Base-by-base conservation (phyloP, 2,888 invertebrate species). In the Mycogona germanica region DNA sequence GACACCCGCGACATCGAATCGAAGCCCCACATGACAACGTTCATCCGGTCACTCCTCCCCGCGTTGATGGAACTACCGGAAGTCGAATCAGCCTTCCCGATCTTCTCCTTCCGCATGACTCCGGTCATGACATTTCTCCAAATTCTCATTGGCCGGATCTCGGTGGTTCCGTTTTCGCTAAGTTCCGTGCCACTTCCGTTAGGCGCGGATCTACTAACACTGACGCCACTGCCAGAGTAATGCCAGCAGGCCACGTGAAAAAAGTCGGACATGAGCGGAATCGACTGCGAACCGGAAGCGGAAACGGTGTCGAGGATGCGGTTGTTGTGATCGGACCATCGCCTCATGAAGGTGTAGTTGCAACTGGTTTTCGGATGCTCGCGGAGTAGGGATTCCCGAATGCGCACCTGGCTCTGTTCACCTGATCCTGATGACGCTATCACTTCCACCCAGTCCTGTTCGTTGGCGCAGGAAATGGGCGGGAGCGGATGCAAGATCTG, bases 1-100 rank as follows among this genome's bases (percentile, higher is more conserved):
- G 84, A 81, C 70, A 87, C 83, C 47, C 82, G 77, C 0, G 92
- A 87, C 1, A 93, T 70, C 0, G 93, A 92, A 70, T 95, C 93
- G 63, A 87, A 84, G 1, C 88, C 91, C 59, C 89, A 79, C 74
- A 91, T 87, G 0, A 92, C 68, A 0, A 91, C 80, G 66, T 87
- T 87, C 41, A 80, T 64, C 46, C 74, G 75, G 12, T 78, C 64
- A n/a, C n/a, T n/a, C n/a, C n/a, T n/a, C n/a, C n/a, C n/a, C 51
- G 75, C 69, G 51, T 72, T 69, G n/a, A 47, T 29, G 9, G 56
- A 51, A 14, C 26, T 5, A 26, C 29, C n/a, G 2, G 25, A 2
- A 41, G 41, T 41, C 12, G 23, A n/a, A 12, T 65, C 64, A 45
- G 68, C 65, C 38, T 72, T 68, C 58, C 68, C 69, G 14, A 71